These are phyloP conservation scores for Leucophenga maculata DNA, from an alignment of 2,888 invertebrate genomes.

Conservation along the genomic window DNA sequence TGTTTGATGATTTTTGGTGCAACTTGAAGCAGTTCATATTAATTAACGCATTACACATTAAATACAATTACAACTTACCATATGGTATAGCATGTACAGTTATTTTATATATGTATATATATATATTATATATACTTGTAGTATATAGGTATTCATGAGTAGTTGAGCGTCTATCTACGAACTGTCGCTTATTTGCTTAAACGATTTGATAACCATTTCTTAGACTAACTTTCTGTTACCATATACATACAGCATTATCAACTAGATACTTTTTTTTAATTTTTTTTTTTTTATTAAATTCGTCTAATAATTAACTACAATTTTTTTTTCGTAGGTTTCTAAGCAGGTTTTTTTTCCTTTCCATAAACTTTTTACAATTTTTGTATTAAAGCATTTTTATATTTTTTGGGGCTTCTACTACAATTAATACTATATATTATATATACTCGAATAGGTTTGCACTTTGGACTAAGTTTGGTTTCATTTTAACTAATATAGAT, in stretches of 20 bases:
- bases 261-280: constrained; percentile 2
- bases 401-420: constrained; percentile 37
- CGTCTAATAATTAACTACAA: constrained; percentile 59
- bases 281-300: constrained; percentile 47
- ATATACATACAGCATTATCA: constrained; percentile 19
- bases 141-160: constrained; percentile 8
- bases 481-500: background rate
- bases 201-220: constrained; percentile 6
- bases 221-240: constrained; percentile 23
- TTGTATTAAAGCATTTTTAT: constrained; percentile 52
- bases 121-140: no score
- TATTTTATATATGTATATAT: no score
- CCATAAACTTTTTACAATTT: constrained; percentile 27
- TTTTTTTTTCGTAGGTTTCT: constrained; percentile 37
- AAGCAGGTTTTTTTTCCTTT: constrained; percentile 47
- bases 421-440: constrained; percentile 19
- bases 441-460: no score
- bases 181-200: constrained; percentile 27
- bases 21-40: no score
- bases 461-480: no score
- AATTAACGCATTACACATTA: no score
- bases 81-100: no score
- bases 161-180: constrained; percentile 29
- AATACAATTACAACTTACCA: no score
- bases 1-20: no score